Percentiles rank a stretch among this genome's conserved stretches.
phyloP scores from a whole-genome alignment of 2,888 invertebrate genomes.

The Reticulitermes lucifugus region DNA sequence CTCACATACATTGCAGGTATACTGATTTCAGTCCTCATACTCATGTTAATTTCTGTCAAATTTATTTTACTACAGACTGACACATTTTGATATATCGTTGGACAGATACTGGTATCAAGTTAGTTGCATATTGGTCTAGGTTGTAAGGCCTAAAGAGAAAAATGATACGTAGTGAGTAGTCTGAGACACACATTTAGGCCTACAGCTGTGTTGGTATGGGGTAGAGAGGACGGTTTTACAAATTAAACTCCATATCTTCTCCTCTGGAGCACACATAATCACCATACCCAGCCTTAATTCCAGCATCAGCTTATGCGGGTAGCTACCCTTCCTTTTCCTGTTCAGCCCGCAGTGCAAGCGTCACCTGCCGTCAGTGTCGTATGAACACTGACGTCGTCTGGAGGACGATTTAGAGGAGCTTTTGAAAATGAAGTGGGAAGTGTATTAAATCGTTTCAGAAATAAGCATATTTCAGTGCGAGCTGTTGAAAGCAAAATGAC shows the following conservation, averaged over 20 bases:
- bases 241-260: neutral
- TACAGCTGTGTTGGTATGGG: neutral
- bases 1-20: too few species aligned
- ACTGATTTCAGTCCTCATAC: too few species aligned
- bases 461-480: too few species aligned
- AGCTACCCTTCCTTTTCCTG: neutral
- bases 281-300: neutral
- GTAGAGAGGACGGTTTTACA: slow-evolving; percentile 8
- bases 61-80: neutral
- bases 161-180: neutral
- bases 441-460: too few species aligned
- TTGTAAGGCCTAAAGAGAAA: neutral
- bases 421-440: too few species aligned
- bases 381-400: too few species aligned
- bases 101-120: neutral
- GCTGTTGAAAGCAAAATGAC: too few species aligned
- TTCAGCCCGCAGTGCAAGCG: neutral
- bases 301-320: slow-evolving; percentile 5
- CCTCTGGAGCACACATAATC: neutral
- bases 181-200: neutral
- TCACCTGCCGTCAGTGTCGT: neutral
- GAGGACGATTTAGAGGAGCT: too few species aligned
- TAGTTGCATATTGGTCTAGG: neutral
- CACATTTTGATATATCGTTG: neutral
- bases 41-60: too few species aligned